A percentile compares a stretch with the other conserved stretches of the same genome.
Evolutionary conservation across 2,888 invertebrate genomes (phyloP).

Genomic region (Heteromurus nitidus): DNA sequence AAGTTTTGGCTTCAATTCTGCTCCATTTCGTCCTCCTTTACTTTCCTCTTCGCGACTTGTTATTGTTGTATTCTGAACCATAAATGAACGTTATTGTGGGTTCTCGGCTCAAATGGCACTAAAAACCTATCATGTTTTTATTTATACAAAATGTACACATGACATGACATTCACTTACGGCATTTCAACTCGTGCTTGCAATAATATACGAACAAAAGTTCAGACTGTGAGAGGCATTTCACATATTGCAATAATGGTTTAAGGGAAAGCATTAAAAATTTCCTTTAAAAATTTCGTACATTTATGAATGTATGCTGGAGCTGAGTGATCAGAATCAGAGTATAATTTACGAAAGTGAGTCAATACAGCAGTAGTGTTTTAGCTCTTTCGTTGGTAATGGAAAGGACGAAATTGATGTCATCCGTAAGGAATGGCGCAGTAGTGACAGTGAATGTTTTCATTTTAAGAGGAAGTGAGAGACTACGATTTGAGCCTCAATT

Average conservation of each 20-base stretch:
- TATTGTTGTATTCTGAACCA: background rate
- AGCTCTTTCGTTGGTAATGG: background rate
- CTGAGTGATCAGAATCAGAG: constrained; percentile 7
- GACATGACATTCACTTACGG: background rate
- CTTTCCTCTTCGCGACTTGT: background rate
- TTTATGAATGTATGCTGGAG: background rate
- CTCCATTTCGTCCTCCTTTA: constrained; percentile 32
- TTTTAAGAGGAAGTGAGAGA: no score
- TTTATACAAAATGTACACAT: background rate
- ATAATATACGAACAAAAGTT: background rate
- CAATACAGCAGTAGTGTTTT: background rate
- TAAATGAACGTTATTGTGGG: background rate
- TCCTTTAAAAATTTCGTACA: background rate
- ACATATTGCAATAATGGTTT: constrained; percentile 11
- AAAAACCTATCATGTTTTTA: no score
- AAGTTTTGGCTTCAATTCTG: constrained; percentile 47
- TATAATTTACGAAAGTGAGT: background rate
- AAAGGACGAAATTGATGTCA: no score
- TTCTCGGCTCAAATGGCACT: no score
- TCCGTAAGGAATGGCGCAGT: constrained; percentile 12
- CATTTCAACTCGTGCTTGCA: constrained; percentile 10
- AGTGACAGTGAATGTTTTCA: no score
- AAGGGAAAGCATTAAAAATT: constrained; percentile 13
- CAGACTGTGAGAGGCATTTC: background rate
- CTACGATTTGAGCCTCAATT: no score